Conservation (phyloP, 2,888 invertebrate species). For the Neoscelio sp. region DNA sequence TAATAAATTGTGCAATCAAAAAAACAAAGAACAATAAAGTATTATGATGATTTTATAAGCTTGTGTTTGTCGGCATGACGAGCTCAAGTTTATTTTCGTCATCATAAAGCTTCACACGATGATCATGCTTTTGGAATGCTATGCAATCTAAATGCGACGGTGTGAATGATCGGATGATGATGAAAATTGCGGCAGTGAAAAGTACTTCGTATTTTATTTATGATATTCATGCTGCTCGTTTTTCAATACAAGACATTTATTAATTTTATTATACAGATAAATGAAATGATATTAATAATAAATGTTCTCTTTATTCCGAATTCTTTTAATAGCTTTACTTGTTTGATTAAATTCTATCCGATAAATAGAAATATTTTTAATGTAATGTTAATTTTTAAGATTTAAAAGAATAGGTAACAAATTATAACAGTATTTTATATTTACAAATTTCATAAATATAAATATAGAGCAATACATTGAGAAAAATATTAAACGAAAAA, state of each 20-base stretch:
- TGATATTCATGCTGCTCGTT: neutral
- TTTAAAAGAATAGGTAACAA: no score
- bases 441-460: no score
- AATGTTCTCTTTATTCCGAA: no score
- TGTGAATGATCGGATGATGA: constrained; percentile 46
- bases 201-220: neutral
- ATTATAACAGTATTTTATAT: no score
- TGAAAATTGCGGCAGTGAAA: constrained; percentile 9
- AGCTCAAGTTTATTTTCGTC: constrained; percentile 52
- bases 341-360: no score
- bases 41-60: constrained; percentile 27
- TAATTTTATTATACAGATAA: neutral
- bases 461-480: no score
- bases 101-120: constrained; percentile 22
- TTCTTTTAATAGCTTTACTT: no score
- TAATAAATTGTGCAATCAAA: no score
- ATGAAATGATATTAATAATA: neutral
- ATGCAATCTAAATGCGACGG: constrained; percentile 36
- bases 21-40: no score
- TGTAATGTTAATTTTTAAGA: no score
- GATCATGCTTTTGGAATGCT: constrained; percentile 40
- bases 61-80: constrained; percentile 30
- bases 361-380: no score
- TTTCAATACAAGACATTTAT: neutral
- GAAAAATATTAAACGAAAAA: no score